Evolutionary conservation across 2,888 invertebrate genomes (phyloP), one percentile per base, ranked within the genome.

Genomic region (Lamellibrachia columna): DNA sequence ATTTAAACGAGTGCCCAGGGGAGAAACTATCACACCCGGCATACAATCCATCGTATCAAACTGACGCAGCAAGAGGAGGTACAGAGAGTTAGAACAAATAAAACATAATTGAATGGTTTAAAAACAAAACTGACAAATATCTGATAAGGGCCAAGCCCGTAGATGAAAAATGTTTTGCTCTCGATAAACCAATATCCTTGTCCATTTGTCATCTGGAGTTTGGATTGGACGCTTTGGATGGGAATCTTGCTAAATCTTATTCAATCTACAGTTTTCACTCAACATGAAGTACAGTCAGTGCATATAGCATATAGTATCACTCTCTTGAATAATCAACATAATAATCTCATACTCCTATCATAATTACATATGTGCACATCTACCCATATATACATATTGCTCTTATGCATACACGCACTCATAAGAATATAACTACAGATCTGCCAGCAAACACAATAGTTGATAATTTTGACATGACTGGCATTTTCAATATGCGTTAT

Each of bases 11-110:
- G 75, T 6, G n/a, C 75, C n/a, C 75, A n/a, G 22, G 75, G 75
- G 75, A 75, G 75, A 75, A 75, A 75, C 15, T n/a, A 75, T 75
- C 75, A 75, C 75, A 75, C 75, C 75, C 75, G 75, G 15, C 75
- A 75, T 75, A 75, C 22, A 75, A 75, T 75, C n/a, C n/a, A 75
- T 75, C 22, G 75, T n/a, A 75, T 75, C 75, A 75, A 75, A 75
- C 75, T 22, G 75, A 22, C 22, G 6, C 22, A 6, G 15, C 75
- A 22, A 22, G 6, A 6, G 6, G 22, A 75, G 75, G 22, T 22
- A n/a, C 75, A 75, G 6, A 22, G 75, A 75, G n/a, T 75, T 75
- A 55, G 75, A 75, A 75, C 75, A 22, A 75, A n/a, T 22, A 75
- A 22, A 75, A 75, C 22, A 75, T n/a, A 75, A 15, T 75, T 11